Evolutionary conservation across 2,888 invertebrate genomes (phyloP).

Genomic region (Coelopa pilipes): DNA sequence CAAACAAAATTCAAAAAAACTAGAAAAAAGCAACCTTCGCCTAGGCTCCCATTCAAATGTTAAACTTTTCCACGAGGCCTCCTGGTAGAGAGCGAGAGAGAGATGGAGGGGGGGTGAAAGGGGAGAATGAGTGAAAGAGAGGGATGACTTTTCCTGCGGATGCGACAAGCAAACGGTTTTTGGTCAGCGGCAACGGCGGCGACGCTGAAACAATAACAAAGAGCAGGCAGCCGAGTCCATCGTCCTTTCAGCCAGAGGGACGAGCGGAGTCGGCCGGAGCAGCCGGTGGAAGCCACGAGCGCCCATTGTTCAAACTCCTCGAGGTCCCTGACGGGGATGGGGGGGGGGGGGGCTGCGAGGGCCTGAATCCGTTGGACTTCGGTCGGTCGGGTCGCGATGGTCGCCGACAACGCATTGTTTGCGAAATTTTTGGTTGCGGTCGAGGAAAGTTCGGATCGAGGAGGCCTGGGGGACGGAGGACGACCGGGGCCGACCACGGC

Average conservation of each 20-base stretch:
- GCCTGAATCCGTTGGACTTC: no score
- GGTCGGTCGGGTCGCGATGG: not conserved
- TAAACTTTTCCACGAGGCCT: conserved; percentile 3
- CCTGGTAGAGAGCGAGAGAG: not conserved
- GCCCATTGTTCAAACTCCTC: not conserved
- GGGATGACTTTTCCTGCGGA: conserved; percentile 2
- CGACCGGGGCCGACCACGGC: not conserved
- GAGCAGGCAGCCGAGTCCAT: not conserved
- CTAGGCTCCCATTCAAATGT: not conserved
- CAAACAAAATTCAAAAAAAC: no score
- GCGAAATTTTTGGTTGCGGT: conserved; percentile 20
- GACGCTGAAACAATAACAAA: not conserved
- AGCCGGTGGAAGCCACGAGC: conserved; percentile 18
- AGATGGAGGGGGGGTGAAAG: no score
- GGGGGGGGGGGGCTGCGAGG: no score
- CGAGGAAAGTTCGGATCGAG: not conserved
- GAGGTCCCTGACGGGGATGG: no score
- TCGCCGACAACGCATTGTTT: conserved; percentile 3
- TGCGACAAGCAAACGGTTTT: conserved; percentile 23
- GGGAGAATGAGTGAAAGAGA: no score
- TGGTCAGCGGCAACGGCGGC: conserved; percentile 10
- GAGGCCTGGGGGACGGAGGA: not conserved
- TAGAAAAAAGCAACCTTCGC: no score
- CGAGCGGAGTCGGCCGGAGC: not conserved
- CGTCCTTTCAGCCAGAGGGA: not conserved